Base-by-base conservation (phyloP, 2,888 invertebrate species). In the Conomelus anceps region DNA sequence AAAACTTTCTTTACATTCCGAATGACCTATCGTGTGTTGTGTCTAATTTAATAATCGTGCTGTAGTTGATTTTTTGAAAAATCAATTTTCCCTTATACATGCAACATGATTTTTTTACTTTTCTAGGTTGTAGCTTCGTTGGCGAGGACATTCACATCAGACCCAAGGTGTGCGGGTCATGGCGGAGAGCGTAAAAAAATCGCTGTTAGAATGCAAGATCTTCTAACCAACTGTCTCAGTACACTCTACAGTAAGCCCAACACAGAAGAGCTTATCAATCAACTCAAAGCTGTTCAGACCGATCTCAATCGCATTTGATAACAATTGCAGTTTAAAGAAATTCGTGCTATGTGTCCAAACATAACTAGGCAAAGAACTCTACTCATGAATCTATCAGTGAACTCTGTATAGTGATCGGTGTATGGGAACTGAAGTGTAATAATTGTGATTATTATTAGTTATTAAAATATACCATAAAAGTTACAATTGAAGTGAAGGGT, bases 191-290 rank as follows among this genome's bases (percentile, higher is more conserved):
- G 63, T 20, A 94, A 96, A 91, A 94, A 95, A 91, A 95, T 97
- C 90, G 95, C 95, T 90, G 95, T 96, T 0, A 95, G 96, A 91
- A 96, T 96, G 90, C 95, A 96, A 92, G 97, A 97, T 92, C 95
- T 96, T n/a, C 95, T 97, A 87, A 96, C 96, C 0, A 95, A 95
- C 90, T 96, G 97, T 92, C 94, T 97, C 90, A 96, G 96, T 89
- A 96, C 96, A 91, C 94, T 97, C 85, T 97, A 97, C 93, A 96
- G 96, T 91, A 96, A 96, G 93, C 95, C 96, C n/a, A 95, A 95
- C 91, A 95, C 96, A 1, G 94, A 95, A 87, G 93, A 94, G 23
- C 93, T 97, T 89, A 95, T 96, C 89, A 94, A 94, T 24, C 90
- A 90, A 86, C 92, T 94, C 4, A 93, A 94, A 91, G 93, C 94